Conservation (phyloP, 2,888 invertebrate species). For the Athalia cordata region DNA sequence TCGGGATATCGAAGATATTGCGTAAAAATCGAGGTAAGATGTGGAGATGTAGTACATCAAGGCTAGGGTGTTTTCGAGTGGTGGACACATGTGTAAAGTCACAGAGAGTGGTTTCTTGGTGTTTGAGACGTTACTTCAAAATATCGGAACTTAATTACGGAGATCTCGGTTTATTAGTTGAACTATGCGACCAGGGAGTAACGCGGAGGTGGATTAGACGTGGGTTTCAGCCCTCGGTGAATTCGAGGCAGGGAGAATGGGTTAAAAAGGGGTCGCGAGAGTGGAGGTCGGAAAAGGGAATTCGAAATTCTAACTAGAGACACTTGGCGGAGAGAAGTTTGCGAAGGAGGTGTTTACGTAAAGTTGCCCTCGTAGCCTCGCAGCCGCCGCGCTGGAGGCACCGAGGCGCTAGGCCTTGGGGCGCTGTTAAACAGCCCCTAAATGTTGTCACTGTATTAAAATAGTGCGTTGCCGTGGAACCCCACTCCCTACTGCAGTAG, state of each 20-base stretch:
- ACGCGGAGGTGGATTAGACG: conserved; percentile 25
- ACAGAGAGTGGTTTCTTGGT: conserved; percentile 23
- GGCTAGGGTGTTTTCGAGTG: conserved; percentile 32
- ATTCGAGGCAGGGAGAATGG: conserved; percentile 22
- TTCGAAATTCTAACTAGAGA: conserved; percentile 62
- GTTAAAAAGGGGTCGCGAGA: conserved; percentile 44
- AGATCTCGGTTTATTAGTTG: conserved; percentile 48
- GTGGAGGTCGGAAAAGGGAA: conserved; percentile 53
- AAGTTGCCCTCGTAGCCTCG: conserved; percentile 53
- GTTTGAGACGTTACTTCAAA: conserved; percentile 21
- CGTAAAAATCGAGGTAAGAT: too few relatives aligned
- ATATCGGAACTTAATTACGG: conserved; percentile 47
- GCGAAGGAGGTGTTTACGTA: conserved; percentile 62
- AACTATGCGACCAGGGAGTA: conserved; percentile 44
- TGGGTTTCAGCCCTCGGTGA: conserved; percentile 17
- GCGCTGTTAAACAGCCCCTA: conserved; percentile 59
- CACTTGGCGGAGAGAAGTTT: conserved; percentile 60
- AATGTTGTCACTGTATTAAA: conserved; percentile 61
- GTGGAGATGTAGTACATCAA: conserved; percentile 4
- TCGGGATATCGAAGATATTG: too few relatives aligned
- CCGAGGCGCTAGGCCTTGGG: conserved; percentile 55
- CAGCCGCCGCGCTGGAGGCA: conserved; percentile 43
- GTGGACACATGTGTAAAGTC: not conserved
- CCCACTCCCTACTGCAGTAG: not conserved
- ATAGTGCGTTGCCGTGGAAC: conserved; percentile 48